Evolutionary conservation across 2,797 vertebrate genomes (phyloP), one percentile per base, ranked within the genome.

Genomic region (Anniella stebbinsi): DNA sequence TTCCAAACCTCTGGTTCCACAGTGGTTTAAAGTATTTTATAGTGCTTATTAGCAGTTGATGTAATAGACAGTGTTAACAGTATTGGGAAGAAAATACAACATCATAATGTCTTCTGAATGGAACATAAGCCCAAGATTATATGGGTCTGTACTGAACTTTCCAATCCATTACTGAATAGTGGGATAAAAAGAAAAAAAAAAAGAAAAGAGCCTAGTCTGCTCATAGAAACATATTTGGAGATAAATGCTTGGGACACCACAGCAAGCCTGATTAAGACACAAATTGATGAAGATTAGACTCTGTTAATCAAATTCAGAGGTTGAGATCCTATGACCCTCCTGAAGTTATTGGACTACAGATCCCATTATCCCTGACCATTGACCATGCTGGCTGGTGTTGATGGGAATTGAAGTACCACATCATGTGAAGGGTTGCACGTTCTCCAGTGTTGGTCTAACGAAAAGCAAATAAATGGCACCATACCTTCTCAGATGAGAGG

Each of bases 161-260:
- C 92, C 91, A 89, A 88, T 4, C 1, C 80, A 67, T 45, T 91
- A 80, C 13, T 90, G 57, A 17, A 92, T 45, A 80, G 88, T 73
- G 51, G 76, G 7, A 41, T 81, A 8, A 90, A 90, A n/a, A 80
- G 63, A 17, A 84, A 28, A 1, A 82, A 81, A 28, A 1, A 82
- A 81, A 89, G 91, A 86, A 87, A 76, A 7, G 10, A 72, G 5
- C 41, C 17, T 15, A 4, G 57, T 45, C 30, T 30, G 21, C 6
- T 77, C 66, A 70, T 15, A 17, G 33, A 57, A 80, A 38, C 10
- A 11, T 1, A 80, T 60, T 41, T 88, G 48, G 66, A 63, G 13
- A 82, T 13, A 12, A n/a, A 70, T n/a, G 30, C n/a, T 81, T 70
- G 45, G 41, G 17, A n/a, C 5, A 84, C 30, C 67, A 51, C 15